A percentile compares a stretch with the other conserved stretches of the same genome.
phyloP scores from a whole-genome alignment of 2,797 vertebrate genomes.

The Sylvia borin region DNA sequence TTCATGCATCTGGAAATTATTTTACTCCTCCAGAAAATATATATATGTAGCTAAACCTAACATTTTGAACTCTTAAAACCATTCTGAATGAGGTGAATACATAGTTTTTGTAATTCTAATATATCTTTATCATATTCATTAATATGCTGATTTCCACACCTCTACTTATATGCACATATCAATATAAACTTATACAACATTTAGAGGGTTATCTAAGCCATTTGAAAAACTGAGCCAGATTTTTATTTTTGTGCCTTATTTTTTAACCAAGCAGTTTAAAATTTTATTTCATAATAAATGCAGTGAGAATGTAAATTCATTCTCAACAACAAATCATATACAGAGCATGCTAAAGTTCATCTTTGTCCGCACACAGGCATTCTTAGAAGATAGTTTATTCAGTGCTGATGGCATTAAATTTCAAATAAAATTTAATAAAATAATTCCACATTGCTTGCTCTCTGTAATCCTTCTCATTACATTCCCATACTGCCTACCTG shows the following conservation, averaged over 20 bases:
- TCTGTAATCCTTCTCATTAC: background rate
- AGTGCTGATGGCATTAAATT: background rate
- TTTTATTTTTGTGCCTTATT: background rate
- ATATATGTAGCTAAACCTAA: background rate
- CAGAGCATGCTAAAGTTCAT: background rate
- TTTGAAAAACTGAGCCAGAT: background rate
- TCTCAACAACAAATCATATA: background rate
- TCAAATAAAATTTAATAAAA: background rate
- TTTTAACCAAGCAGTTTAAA: background rate
- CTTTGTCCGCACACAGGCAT: background rate
- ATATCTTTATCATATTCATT: background rate
- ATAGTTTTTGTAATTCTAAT: background rate
- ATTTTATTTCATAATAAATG: background rate
- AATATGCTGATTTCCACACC: background rate
- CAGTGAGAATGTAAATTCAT: background rate
- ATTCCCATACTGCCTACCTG: background rate
- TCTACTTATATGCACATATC: rapidly evolving
- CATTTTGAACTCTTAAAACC: background rate
- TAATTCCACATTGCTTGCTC: background rate
- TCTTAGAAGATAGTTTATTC: background rate
- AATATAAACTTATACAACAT: background rate
- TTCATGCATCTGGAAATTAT: background rate
- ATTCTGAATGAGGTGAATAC: background rate
- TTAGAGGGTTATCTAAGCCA: background rate
- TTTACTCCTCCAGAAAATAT: background rate